Evolutionary conservation across 2,888 invertebrate species (phyloP).

Genomic region (Xanthia togata): DNA sequence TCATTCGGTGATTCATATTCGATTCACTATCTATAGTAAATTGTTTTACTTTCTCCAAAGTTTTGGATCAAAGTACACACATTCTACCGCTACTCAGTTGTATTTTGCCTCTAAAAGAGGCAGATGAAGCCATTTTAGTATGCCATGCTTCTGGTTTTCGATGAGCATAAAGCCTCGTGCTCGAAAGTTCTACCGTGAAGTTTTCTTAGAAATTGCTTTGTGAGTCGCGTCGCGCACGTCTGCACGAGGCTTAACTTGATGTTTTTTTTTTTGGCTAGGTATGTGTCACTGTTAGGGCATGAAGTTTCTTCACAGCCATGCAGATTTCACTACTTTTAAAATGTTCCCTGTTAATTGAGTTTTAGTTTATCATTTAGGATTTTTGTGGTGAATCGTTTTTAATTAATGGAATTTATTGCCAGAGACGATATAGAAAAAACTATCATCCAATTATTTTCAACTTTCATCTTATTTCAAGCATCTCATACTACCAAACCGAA

Average conservation of each 20-base stretch:
- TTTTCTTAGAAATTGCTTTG: too few species aligned
- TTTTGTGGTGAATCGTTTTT: background rate
- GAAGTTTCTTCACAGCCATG: background rate
- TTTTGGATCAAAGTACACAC: background rate
- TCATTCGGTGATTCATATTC: constrained; percentile 50
- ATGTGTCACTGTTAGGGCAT: background rate
- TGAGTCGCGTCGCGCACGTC: too few species aligned
- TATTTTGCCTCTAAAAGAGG: background rate
- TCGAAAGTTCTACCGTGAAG: too few species aligned
- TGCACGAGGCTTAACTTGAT: background rate
- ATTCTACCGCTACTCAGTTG: background rate
- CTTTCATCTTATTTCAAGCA: background rate
- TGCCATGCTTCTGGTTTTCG: background rate
- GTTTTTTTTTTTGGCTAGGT: background rate
- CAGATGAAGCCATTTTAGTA: background rate
- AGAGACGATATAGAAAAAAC: background rate
- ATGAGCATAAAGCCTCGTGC: background rate
- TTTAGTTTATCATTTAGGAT: background rate
- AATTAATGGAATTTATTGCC: background rate
- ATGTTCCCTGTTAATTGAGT: background rate
- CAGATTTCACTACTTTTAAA: background rate
- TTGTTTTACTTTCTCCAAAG: background rate
- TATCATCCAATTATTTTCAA: constrained; percentile 21
- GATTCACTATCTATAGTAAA: background rate
- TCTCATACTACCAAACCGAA: constrained; percentile 6